phyloP scores from a whole-genome alignment of 1,140 invertebrate species.

The Brachionus calyciflorus region DNA sequence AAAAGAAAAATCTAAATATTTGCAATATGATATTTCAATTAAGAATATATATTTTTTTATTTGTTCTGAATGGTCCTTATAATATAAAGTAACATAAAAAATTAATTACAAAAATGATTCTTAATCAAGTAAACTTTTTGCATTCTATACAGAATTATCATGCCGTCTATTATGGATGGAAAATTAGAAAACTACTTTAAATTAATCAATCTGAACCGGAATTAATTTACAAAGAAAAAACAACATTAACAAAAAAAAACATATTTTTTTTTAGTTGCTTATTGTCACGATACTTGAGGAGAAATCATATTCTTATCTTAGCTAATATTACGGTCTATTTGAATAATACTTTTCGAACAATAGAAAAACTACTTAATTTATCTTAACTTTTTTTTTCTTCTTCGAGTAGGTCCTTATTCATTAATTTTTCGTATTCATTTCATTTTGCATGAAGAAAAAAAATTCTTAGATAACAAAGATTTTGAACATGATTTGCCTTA shows the following conservation, averaged over 20 bases:
- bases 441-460: too few relatives aligned
- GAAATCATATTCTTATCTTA: slow-evolving; percentile 6
- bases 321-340: slow-evolving; percentile 39
- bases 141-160: slow-evolving; percentile 36
- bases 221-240: slow-evolving; percentile 20
- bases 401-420: too few relatives aligned
- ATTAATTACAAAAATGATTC: slow-evolving; percentile 46
- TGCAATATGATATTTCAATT: slow-evolving; percentile 42
- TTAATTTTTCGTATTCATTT: too few relatives aligned
- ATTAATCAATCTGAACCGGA: slow-evolving; percentile 45
- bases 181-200: slow-evolving; percentile 30
- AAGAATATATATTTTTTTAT: background rate
- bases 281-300: slow-evolving; percentile 39
- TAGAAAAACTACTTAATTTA: background rate
- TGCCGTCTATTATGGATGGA: slow-evolving; percentile 14
- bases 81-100: slow-evolving; percentile 29
- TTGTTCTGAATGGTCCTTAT: slow-evolving; percentile 16
- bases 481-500: too few relatives aligned
- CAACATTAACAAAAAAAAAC: slow-evolving; percentile 44
- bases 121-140: slow-evolving; percentile 38
- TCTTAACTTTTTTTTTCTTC: too few relatives aligned
- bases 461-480: too few relatives aligned
- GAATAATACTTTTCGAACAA: slow-evolving; percentile 15
- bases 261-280: slow-evolving; percentile 9
- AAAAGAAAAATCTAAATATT: slow-evolving; percentile 27